Evolutionary conservation across 2,113 vertebrate species (phyloP), one percentile per base, ranked within the genome.

Genomic region (Serilophus lunatus): DNA sequence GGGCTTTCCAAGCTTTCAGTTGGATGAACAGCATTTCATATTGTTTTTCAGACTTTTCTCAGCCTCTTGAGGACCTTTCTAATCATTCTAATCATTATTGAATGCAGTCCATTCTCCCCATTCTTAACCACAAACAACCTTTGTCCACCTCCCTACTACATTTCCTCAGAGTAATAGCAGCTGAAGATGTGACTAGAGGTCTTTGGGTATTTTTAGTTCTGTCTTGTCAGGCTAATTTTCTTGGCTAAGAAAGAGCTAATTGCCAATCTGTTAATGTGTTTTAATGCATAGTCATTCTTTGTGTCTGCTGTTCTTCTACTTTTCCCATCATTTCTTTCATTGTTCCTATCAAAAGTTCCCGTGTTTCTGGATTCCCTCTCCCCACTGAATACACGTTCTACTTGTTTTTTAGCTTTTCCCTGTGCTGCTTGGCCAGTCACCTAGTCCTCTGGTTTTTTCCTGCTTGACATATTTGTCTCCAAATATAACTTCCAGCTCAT

Each of bases 121-220:
- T 88, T 88, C 50, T 54, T 92, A 79, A 66, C 51, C 29, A 80
- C 18, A 70, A 36, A 9, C 7, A 66, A 12, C n/a, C 16, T 83
- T 57, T 92, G 12, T 63, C 53, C 23, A 45, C 36, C 25, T 94
- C 42, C 20, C 12, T 92, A 5, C 45, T 90, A 51, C 40, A 29
- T 81, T 44, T n/a, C 29, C 78, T 59, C 57, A 94, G 64, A 66
- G n/a, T 68, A 93, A 56, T 25, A 86, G 81, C 65, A 94, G 57
- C 47, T 82, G 74, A n/a, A 91, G 86, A 64, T 44, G 44, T 93
- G 64, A 90, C 70, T 75, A 56, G 47, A 68, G 85, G 80, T 95
- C 49, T 74, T 51, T 79, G 44, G 10, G 3, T 96, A 80, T 95
- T 96, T 97, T 97, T 92, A 94, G 68, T 75, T 89, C 64, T 63